Evolutionary conservation across 2,113 vertebrate genomes (phyloP), one percentile per base, ranked within the genome.

Genomic region (Odontophorus gujanensis): DNA sequence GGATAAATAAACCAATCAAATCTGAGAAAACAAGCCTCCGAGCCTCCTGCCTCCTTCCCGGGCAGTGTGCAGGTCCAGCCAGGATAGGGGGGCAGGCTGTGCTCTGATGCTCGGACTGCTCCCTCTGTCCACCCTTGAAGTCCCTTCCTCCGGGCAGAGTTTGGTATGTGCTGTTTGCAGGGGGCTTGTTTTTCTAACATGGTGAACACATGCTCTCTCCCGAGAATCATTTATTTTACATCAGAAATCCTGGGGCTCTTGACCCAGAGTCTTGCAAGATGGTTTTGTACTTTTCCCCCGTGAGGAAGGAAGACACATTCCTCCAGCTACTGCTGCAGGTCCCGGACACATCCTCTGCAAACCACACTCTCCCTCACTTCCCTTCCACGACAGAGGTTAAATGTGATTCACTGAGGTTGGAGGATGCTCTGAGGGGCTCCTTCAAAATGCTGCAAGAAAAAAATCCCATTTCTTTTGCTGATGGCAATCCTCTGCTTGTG

Each of bases 151-250:
- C 22, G 30, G 96, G 90, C 82, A 82, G 90, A 93, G 95, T 95
- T 95, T 93, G 91, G 96, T 96, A 95, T 95, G 95, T 96, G 95
- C 92, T 94, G 95, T 97, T 90, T 96, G 96, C 85, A 88, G 90
- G 91, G 95, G 97, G 93, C 47, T 96, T 99, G 98, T 99, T 99
- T 98, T 98, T 98, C 79, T 98, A 99, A 99, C 98, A 98, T 98
- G 98, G 98, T 97, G 98, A 98, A 98, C 98, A 99, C 98, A 99
- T 99, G 98, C 97, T 98, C 92, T 98, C 98, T 98, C 97, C 97
- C 93, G 97, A 98, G 97, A 96, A 97, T 97, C 97, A 98, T 97
- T 98, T 98, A 98, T 99, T 98, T 98, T 98, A 98, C 98, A 98
- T 98, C 97, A 90, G 97, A 97, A 97, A 98, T 97, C 98, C 97